Conservation (phyloP, 1,140 invertebrate species). For the roundworm (Caenorhabditis elegans) region WBcel235 BX284606.5:9540001-9540500, state of each 20-base stretch:
- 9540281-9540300: too few relatives aligned
- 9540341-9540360: too few relatives aligned
- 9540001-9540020: conserved; percentile 46
- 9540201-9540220: conserved; percentile 39
- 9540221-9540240: conserved; percentile 41
- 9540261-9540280: too few relatives aligned
- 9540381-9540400: neutral
- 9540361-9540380: neutral
- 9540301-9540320: too few relatives aligned
- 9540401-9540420: too few relatives aligned
- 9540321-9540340: too few relatives aligned
- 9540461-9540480: too few relatives aligned
- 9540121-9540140: conserved; percentile 32
- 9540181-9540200: conserved; percentile 47
- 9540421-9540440: too few relatives aligned
- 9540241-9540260: conserved; percentile 15
- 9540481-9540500: too few relatives aligned
- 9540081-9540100: too few relatives aligned
- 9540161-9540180: conserved; percentile 53
- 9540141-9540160: conserved; percentile 37
- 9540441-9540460: too few relatives aligned
- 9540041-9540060: conserved; percentile 50
- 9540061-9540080: too few relatives aligned
- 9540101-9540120: conserved; percentile 52
- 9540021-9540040: conserved; percentile 49